Evolutionary conservation across 2,888 invertebrate genomes (phyloP).

Genomic region (Troides oblongomaculatus): DNA sequence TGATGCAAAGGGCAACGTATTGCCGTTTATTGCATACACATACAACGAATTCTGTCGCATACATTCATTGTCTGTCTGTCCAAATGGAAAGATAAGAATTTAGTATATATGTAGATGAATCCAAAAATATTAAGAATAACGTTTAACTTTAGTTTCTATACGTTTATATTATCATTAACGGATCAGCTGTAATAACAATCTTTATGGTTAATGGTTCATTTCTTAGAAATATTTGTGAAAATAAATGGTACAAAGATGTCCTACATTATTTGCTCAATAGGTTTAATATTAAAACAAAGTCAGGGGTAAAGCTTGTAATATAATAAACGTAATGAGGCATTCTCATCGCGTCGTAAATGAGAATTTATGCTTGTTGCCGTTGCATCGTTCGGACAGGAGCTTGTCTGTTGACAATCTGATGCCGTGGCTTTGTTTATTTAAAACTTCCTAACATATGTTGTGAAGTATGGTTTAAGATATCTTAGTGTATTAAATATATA

Average conservation of each 20-base stretch:
- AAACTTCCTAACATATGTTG: slow-evolving; percentile 2
- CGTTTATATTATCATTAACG: too few relatives aligned
- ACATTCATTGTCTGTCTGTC: neutral
- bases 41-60: neutral
- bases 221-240: too few relatives aligned
- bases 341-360: slow-evolving; percentile 47
- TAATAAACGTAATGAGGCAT: slow-evolving; percentile 46
- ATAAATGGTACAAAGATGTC: too few relatives aligned
- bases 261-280: too few relatives aligned
- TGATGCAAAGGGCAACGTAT: slow-evolving; percentile 47
- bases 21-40: slow-evolving; percentile 29
- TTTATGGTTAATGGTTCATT: too few relatives aligned
- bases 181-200: too few relatives aligned
- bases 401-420: slow-evolving; percentile 21
- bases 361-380: slow-evolving; percentile 34
- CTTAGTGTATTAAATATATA: too few relatives aligned
- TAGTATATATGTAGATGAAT: too few relatives aligned
- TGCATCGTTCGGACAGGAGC: slow-evolving; percentile 33
- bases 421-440: slow-evolving; percentile 9
- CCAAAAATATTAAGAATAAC: too few relatives aligned
- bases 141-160: too few relatives aligned
- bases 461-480: neutral
- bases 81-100: too few relatives aligned
- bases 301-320: slow-evolving; percentile 1
- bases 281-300: slow-evolving; percentile 3